These are phyloP conservation scores for Acanthoscelides obtectus DNA, from an alignment of 2,888 invertebrate genomes.

Conservation along the genomic window DNA sequence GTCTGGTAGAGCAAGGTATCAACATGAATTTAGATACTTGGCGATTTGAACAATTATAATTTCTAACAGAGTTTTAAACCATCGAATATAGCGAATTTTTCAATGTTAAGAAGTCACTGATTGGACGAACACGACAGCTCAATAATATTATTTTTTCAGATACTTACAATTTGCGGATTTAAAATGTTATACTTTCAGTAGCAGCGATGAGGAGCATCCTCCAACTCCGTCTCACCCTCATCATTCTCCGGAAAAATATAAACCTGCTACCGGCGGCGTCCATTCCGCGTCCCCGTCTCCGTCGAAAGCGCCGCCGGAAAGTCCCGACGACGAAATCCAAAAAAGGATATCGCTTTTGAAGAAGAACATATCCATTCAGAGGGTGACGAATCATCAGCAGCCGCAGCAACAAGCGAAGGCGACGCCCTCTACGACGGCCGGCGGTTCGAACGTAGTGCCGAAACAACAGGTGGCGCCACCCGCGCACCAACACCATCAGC, in stretches of 20 bases:
- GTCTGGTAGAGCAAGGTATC: no score
- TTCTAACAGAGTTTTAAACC: no score
- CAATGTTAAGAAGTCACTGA: no score
- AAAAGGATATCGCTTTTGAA: conserved; percentile 33
- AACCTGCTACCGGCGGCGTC: conserved; percentile 5
- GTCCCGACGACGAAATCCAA: conserved; percentile 29
- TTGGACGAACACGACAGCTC: no score
- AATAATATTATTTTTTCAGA: no score
- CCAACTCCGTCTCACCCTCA: background rate
- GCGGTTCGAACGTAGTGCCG: background rate
- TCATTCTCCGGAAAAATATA: conserved; percentile 4
- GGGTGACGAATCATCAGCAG: conserved; percentile 25
- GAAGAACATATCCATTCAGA: conserved; percentile 36
- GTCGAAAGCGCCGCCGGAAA: conserved; percentile 13
- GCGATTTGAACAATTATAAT: no score
- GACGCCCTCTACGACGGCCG: conserved; percentile 9
- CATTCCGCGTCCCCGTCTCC: no score
- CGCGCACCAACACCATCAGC: conserved; percentile 3
- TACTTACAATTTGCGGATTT: no score
- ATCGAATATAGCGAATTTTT: no score
- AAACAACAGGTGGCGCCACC: no score
- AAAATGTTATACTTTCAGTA: no score
- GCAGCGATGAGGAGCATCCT: conserved; percentile 28
- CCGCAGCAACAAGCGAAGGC: conserved; percentile 13
- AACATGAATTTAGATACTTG: no score